Evolutionary conservation across 2,888 invertebrate species (phyloP), one percentile per base, ranked within the genome.

Genomic region (Andricus quercusramuli): DNA sequence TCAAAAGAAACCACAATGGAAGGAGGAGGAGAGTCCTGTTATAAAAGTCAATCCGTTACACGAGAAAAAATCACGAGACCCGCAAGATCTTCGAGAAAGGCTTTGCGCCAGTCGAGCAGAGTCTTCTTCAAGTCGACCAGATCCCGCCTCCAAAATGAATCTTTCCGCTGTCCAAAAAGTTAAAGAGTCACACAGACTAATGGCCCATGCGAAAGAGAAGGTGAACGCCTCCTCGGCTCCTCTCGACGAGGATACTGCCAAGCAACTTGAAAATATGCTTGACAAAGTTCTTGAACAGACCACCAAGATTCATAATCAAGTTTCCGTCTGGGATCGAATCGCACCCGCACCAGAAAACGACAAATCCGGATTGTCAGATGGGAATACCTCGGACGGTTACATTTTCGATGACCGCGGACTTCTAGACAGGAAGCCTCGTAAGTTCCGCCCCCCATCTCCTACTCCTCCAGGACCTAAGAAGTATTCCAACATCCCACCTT

Each of bases 311-410:
- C 90, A 91, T 51, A 91, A 81, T 86, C 92, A 92, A 79, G 86
- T 90, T 44, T 91, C 92, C 2, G 92, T 92, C n/a, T 92, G 93
- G 93, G 91, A 93, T 85, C 89, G 93, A 51, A 92, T 93, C 29
- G 91, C 91, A 15, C 92, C 93, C 5, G 84, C 88, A 9, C 32
- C 82, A 1, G 84, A 83, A 15, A 78, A 70, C 11, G 2, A 79
- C 25, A 62, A 62, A 22, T 13, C 62, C 11, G 22, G 3, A 22
- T 22, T 62, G 11, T 62, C 62, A 9, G 62, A 62, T 62, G 62
- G 62, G 66, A 15, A 70, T 79, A 15, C n/a, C 68, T 20, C 77
- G 78, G 80, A 84, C 77, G 66, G 51, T 62, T 62, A 62, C 4
- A 22, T 62, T 6, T 62, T 62, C 22, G 62, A 62, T 62, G 62